phyloP scores from a whole-genome alignment of 2,797 vertebrate species.

The Setipinna tenuifilis region DNA sequence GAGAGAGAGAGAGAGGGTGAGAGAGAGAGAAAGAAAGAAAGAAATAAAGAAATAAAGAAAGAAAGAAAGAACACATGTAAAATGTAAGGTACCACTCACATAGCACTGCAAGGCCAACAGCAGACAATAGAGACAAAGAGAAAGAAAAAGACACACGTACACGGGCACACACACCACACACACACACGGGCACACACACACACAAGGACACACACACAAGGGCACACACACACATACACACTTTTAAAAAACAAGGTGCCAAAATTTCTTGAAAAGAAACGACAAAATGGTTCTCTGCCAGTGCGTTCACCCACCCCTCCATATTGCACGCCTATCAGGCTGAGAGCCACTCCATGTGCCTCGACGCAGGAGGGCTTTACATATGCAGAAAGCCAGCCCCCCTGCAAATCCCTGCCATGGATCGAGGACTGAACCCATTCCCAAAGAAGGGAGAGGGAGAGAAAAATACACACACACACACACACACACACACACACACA shows the following conservation, averaged over 20 bases:
- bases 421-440: slow-evolving; percentile 66
- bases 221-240: background rate
- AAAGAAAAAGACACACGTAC: background rate
- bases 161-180: background rate
- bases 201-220: background rate
- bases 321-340: slow-evolving; percentile 63
- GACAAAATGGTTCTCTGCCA: slow-evolving; percentile 44
- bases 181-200: background rate
- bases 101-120: background rate
- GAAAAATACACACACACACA: background rate
- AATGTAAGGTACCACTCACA: slow-evolving; percentile 13
- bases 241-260: background rate
- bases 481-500: background rate
- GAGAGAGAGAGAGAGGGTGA: background rate
- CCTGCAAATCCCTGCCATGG: slow-evolving; percentile 60
- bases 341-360: slow-evolving; percentile 60
- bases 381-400: slow-evolving; percentile 62
- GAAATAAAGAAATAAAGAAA: background rate
- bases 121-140: slow-evolving; percentile 7
- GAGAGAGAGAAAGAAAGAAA: background rate
- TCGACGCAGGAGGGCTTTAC: slow-evolving; percentile 67
- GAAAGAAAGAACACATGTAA: background rate
- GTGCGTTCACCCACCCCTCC: slow-evolving; percentile 60
- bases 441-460: slow-evolving; percentile 60
- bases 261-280: background rate